Evolutionary conservation across 2,888 invertebrate species (phyloP), one percentile per base, ranked within the genome.

Genomic region (Epistrophe grossulariae): DNA sequence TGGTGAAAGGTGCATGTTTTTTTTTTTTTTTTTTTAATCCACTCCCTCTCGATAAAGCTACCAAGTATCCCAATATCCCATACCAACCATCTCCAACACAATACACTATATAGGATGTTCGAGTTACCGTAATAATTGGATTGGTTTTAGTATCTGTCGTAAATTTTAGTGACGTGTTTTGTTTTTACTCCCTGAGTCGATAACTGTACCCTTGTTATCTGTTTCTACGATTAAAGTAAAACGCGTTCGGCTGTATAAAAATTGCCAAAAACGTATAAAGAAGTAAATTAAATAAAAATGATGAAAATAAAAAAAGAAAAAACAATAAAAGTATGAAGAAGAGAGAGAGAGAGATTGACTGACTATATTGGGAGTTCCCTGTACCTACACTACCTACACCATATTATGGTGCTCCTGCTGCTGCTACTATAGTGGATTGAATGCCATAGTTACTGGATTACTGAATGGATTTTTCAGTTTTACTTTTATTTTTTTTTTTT

Each of bases 91-190:
- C 71, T 19, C 68, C 24, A 57, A 43, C 43, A 59, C 60, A 70
- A 78, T 73, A 55, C 60, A 60, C 64, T 24, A 60, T 59, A 24
- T 31, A 50, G 82, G 66, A 79, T 82, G 66, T 74, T 82, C 87
- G 87, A 82, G 87, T 87, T 82, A 79, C 87, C 82, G 87, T 71
- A 82, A 87, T 87, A 87, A 87, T 85, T 87, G 87, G 87, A 87
- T 87, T 87, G 82, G 82, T 82, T 87, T 82, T 87, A 87, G 82
- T 82, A 82, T 82, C 82, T 82, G 82, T 82, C 87, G 79, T 87
- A 82, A 82, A 87, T 87, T 87, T 82, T 82, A 82, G 82, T 79
- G 82, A 82, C 71, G 82, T 82, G 87, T 79, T 82, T 79, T 82
- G 87, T 82, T 74, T 79, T 79, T 82, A 76, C 59, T 59, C 66